Percentiles rank a stretch among this genome's conserved stretches.
phyloP scores from a whole-genome alignment of 2,888 invertebrate genomes.

The Orchesella flavescens region DNA sequence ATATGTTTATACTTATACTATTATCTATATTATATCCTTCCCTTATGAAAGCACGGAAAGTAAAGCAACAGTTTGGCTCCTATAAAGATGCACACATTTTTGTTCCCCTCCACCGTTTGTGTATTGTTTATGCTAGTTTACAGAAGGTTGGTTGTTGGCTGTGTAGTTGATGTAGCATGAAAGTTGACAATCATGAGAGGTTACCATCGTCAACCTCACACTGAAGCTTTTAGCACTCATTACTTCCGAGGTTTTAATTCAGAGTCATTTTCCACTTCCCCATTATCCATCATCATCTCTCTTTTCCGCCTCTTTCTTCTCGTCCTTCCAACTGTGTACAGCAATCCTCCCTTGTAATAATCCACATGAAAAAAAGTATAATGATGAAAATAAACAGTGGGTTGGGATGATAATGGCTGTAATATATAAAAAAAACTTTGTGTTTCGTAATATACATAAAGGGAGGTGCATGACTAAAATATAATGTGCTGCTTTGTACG shows the following conservation, averaged over 20 bases:
- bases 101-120: neutral
- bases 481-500: neutral
- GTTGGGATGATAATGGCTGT: no score
- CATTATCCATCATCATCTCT: slow-evolving; percentile 17
- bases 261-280: slow-evolving; percentile 21
- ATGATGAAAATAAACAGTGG: neutral
- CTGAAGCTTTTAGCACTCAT: slow-evolving; percentile 29
- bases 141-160: neutral
- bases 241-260: slow-evolving; percentile 34
- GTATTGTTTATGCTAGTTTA: no score
- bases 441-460: no score
- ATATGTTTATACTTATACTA: no score
- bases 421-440: no score
- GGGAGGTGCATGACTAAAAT: neutral
- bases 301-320: neutral
- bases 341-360: neutral
- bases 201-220: slow-evolving; percentile 9
- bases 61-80: slow-evolving; percentile 8
- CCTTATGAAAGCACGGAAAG: no score
- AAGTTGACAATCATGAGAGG: slow-evolving; percentile 24
- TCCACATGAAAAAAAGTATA: neutral
- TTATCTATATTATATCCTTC: no score
- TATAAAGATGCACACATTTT: neutral
- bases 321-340: neutral
- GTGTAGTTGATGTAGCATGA: slow-evolving; percentile 15